phyloP scores from a whole-genome alignment of 30 jellyfish, hydroid and myxozoan genomes.

The Pelagia noctiluca region DNA sequence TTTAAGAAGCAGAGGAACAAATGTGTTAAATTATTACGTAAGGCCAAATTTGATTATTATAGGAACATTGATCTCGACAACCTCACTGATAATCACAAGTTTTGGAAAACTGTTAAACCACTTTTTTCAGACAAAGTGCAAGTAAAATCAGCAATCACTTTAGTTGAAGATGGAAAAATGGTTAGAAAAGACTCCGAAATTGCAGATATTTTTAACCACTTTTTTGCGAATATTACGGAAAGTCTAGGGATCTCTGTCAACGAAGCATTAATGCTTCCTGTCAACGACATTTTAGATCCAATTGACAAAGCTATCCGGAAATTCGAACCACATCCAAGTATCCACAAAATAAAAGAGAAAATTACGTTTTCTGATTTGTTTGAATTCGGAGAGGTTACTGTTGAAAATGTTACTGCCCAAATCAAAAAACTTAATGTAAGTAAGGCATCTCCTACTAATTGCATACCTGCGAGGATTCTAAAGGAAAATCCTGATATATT shows the following conservation, averaged over 20 bases:
- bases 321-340: slow-evolving; percentile 32
- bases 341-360: slow-evolving; percentile 23
- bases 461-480: no score
- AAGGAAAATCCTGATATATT: slow-evolving; percentile 27
- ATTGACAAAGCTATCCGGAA: slow-evolving; percentile 32
- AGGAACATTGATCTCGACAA: slow-evolving; percentile 33
- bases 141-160: slow-evolving; percentile 33
- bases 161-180: slow-evolving; percentile 46
- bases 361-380: slow-evolving; percentile 17
- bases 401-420: slow-evolving; percentile 26
- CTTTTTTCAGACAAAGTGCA: slow-evolving; percentile 58
- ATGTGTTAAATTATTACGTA: slow-evolving; percentile 27
- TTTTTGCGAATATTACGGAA: slow-evolving; percentile 34
- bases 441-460: slow-evolving; percentile 40
- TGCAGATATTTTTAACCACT: slow-evolving; percentile 33
- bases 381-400: slow-evolving; percentile 25
- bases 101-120: slow-evolving; percentile 64
- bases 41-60: slow-evolving; percentile 38
- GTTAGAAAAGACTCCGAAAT: slow-evolving; percentile 43
- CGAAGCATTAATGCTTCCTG: slow-evolving; percentile 16
- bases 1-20: slow-evolving; percentile 54
- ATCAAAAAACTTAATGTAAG: slow-evolving; percentile 37
- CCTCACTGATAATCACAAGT: slow-evolving; percentile 45
- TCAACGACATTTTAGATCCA: slow-evolving; percentile 26
- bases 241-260: slow-evolving; percentile 36